phyloP scores from a whole-genome alignment of 2,888 invertebrate species.

The Tenthredo mesomela region DNA sequence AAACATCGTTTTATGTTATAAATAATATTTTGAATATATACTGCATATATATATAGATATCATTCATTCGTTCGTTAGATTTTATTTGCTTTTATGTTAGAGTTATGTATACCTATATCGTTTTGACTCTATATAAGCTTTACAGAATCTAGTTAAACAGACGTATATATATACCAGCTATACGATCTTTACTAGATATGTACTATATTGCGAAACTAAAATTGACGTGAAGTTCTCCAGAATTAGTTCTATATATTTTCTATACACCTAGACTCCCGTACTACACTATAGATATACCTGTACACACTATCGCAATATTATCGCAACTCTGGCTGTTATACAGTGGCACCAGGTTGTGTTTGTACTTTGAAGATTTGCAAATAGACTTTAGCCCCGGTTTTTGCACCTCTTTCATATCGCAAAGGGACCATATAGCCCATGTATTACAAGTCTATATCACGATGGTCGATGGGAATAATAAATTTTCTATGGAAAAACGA shows the following conservation, averaged over 20 bases:
- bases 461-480: background rate
- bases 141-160: no score
- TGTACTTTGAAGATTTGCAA: background rate
- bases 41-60: background rate
- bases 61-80: background rate
- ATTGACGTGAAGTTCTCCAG: constrained; percentile 3
- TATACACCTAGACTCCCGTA: background rate
- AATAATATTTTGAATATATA: background rate
- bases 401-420: background rate
- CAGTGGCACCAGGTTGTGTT: background rate
- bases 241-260: background rate
- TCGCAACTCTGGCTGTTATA: background rate
- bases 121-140: background rate
- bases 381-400: background rate
- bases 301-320: background rate
- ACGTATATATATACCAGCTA: no score
- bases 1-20: background rate
- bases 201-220: background rate
- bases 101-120: background rate
- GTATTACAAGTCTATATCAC: background rate
- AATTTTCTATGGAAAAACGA: background rate
- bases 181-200: background rate
- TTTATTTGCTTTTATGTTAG: background rate
- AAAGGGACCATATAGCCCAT: background rate
- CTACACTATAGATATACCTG: background rate